Base-by-base conservation (phyloP, 1,140 invertebrate genomes). In the Lethrus apterus region DNA sequence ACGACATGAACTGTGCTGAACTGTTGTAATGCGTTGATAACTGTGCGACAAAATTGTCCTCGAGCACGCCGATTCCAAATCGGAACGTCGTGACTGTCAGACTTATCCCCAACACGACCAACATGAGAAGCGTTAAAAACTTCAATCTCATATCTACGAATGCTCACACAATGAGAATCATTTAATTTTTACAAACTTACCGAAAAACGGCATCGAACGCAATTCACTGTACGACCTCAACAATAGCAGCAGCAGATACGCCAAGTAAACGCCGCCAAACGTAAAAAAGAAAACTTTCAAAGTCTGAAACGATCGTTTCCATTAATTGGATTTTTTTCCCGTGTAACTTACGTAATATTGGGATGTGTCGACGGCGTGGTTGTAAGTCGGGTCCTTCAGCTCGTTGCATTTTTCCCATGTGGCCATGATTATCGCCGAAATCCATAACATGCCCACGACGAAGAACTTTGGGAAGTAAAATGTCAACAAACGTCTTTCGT, bases 171-270 rank as follows among this genome's bases (percentile, higher is more conserved):
- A 47, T 33, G 8, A 30, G 29, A 17, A 59, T 55, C 60, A 44
- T 19, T 42, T 50, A 50, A 24, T 38, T 3, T 14, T 33, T 34
- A n/a, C 11, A 7, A 19, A 57, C 73, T 80, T 75, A 95, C 92
- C 92, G 77, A 97, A 96, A 70, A 88, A 96, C 49, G 92, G 92
- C 93, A 97, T 97, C 7, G 90, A 89, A 60, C 91, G 76, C 19
- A 98, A 73, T 71, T 98, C 93, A 53, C 84, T 92, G 63, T 94
- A 97, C 2, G 93, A 92, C 60, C 84, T 81, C 14, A 97, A 69
- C 46, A 95, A 80, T 13, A 97, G 70, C 55, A 89, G 78, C 1
- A 86, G 57, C 36, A 97, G 69, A 70, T 94, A 97, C 7, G 89
- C 65, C 31, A 95, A 72, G 63, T 97, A 97, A 48, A 93, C 63